These are phyloP conservation scores for Prosopocoilus inquinatus DNA, from an alignment of 2,888 invertebrate species.

Conservation along the genomic window DNA sequence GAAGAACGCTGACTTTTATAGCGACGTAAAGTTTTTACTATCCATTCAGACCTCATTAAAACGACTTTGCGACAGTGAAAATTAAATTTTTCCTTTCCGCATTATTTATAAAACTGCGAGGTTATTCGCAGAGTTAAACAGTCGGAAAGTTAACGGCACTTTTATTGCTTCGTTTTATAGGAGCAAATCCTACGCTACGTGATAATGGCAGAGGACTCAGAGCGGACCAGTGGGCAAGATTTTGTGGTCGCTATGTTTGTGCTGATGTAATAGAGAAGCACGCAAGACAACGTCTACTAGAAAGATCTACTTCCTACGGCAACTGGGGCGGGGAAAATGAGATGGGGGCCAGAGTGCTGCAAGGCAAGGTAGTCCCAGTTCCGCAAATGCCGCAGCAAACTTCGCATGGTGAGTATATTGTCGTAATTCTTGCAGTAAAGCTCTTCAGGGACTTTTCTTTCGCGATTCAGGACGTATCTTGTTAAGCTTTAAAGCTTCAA, in stretches of 20 bases:
- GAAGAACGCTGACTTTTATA: too few relatives aligned
- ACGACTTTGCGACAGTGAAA: too few relatives aligned
- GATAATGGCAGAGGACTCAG: constrained; percentile 67
- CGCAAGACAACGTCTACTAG: constrained; percentile 57
- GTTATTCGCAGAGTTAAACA: background rate
- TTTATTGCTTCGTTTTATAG: constrained; percentile 46
- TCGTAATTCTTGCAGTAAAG: too few relatives aligned
- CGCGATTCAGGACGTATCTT: too few relatives aligned
- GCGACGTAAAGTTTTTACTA: too few relatives aligned
- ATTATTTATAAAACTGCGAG: too few relatives aligned
- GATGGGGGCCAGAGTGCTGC: constrained; percentile 53
- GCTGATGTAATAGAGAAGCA: constrained; percentile 71
- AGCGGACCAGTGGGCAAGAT: constrained; percentile 74
- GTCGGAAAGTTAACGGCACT: background rate
- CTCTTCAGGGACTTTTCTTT: too few relatives aligned
- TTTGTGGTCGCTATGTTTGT: constrained; percentile 68
- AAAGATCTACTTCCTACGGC: constrained; percentile 55
- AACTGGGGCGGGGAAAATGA: constrained; percentile 63
- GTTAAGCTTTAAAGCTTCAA: too few relatives aligned
- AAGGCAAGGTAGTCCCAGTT: constrained; percentile 49
- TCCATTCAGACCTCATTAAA: too few relatives aligned
- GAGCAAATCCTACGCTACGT: constrained; percentile 66
- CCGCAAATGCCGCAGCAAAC: constrained; percentile 38
- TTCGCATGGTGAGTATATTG: constrained; percentile 40
- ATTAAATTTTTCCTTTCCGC: too few relatives aligned